Conservation (phyloP, 2,797 vertebrate species). For the Zalophus californianus region DNA sequence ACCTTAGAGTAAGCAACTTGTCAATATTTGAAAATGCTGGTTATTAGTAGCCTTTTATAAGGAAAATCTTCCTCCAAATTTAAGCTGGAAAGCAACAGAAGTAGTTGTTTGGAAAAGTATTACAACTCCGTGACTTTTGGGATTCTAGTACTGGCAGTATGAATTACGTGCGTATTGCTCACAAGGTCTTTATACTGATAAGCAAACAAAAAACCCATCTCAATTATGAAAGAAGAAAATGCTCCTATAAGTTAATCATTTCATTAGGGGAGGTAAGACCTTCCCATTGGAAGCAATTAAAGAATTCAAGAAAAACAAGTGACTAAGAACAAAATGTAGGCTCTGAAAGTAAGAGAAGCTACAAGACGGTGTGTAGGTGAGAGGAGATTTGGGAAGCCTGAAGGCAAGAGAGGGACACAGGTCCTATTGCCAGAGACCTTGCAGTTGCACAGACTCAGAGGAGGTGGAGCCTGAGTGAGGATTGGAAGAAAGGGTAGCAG, state of each 20-base stretch:
- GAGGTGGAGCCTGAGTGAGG: background rate
- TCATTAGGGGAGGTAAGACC: background rate
- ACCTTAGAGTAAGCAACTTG: constrained; percentile 25
- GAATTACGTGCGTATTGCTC: background rate
- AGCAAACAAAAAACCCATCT: background rate
- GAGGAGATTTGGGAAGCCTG: background rate
- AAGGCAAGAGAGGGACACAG: background rate
- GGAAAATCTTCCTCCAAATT: background rate
- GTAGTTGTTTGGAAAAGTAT: background rate
- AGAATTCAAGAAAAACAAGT: background rate
- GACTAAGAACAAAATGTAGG: background rate
- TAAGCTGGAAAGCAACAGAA: background rate
- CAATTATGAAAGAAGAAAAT: background rate
- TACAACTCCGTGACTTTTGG: background rate
- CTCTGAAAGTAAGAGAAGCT: background rate
- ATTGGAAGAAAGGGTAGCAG: background rate
- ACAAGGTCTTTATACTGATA: background rate
- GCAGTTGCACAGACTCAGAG: background rate
- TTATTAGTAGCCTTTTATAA: background rate
- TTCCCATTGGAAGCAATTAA: background rate
- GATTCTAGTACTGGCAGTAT: background rate
- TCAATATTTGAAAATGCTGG: constrained; percentile 33
- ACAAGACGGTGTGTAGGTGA: background rate
- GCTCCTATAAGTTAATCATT: background rate
- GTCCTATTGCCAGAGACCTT: background rate